These are phyloP conservation scores for Lontra canadensis DNA, from an alignment of 2,113 vertebrate species.

Conservation along the genomic window DNA sequence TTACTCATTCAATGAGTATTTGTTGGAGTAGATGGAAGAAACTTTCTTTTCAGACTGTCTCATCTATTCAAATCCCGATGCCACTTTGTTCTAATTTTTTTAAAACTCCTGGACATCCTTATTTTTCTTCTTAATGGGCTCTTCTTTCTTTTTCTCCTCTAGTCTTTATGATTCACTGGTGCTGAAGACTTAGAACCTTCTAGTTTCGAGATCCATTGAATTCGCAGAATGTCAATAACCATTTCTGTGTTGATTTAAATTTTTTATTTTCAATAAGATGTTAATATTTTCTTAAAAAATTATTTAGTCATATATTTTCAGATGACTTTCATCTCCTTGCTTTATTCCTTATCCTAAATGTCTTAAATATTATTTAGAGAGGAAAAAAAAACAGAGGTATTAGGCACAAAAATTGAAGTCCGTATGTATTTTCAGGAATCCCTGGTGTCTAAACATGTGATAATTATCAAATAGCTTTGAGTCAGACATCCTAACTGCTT, in stretches of 20 bases:
- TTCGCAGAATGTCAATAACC: background rate
- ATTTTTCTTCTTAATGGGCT: background rate
- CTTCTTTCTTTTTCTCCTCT: background rate
- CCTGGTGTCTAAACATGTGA: background rate
- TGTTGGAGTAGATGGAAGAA: background rate
- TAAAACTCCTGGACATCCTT: background rate
- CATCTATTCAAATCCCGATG: background rate
- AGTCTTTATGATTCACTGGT: background rate
- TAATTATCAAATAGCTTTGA: background rate
- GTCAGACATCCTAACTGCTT: background rate
- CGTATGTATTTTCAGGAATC: slow-evolving; percentile 30
- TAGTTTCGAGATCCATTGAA: slow-evolving; percentile 13
- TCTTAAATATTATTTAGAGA: background rate
- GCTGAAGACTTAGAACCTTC: background rate
- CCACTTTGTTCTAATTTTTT: background rate
- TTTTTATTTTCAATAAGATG: background rate
- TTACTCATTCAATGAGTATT: background rate
- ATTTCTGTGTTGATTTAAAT: background rate
- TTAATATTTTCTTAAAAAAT: background rate
- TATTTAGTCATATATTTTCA: slow-evolving; percentile 8
- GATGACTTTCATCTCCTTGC: slow-evolving; percentile 33
- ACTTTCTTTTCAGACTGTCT: slow-evolving; percentile 13
- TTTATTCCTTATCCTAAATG: background rate
- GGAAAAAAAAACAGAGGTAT: background rate
- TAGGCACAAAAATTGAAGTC: background rate